Base-by-base conservation (phyloP, 2,113 vertebrate genomes). In the Xenopus borealis region DNA sequence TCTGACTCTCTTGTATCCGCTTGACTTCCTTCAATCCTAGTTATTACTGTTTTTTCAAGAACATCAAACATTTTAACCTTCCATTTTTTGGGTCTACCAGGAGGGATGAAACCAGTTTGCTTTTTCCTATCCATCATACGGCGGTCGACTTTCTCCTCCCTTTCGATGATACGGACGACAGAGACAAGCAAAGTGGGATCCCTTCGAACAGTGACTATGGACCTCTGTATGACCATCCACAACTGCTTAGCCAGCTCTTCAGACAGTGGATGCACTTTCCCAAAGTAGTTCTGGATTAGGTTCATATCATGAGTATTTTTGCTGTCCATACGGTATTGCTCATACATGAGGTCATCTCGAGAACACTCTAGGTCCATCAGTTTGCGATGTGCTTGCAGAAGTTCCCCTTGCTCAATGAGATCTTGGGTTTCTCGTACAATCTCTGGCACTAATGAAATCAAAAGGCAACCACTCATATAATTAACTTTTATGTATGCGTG, bases 311-410 rank as follows among this genome's bases (percentile, higher is more conserved):
- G 94, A 0, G 92, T 90, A 83, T 98, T 98, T 81, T 88, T 94
- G 85, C 95, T 96, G 92, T 98, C 96, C 92, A 96, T 94, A 0
- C 97, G 94, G 78, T 95, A 97, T 82, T 99, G 97, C 82, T 98
- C 97, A 0, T 97, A 98, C 94, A 99, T 95, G 52, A 99, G 92
- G 81, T 97, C 94, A 1, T 98, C 97, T 0, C 96, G 92, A 0
- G 97, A 98, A 71, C 91, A 94, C 85, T 99, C 97, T 52, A 99
- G 88, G 81, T 98, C 97, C 93, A 98, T 98, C 66, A 99, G 89
- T 52, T 94, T 95, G 16, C 94, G 89, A 86, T 98, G 97, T 1
- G 97, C 96, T 84, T 95, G 91, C 80, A 99, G 87, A 44, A 98
- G 89, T 0, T 94, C 92, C 0, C 90, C 95, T 72, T 93, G 91